These are phyloP conservation scores for Pissodes strobi DNA, from an alignment of 1,140 invertebrate species.

Conservation along the genomic window DNA sequence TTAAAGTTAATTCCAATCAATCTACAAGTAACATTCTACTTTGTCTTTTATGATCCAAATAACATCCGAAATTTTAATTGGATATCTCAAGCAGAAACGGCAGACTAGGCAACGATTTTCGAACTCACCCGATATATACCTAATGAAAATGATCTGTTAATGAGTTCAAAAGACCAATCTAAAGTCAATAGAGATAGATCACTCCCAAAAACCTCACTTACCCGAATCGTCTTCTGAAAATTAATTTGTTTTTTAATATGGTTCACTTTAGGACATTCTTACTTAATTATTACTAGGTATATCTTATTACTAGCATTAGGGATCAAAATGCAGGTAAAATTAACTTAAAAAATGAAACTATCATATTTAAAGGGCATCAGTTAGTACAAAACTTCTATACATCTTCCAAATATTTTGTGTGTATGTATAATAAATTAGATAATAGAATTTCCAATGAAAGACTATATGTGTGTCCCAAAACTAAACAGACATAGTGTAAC, in stretches of 20 bases:
- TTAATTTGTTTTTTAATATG: conserved; percentile 36
- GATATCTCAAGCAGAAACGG: no score
- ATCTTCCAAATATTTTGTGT: no score
- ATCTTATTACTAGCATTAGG: background rate
- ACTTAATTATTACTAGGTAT: conserved; percentile 10
- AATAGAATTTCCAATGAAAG: no score
- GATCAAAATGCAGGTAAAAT: conserved; percentile 3
- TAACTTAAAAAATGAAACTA: background rate
- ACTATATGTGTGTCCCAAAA: no score
- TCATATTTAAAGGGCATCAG: background rate
- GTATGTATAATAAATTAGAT: no score
- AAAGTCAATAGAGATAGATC: conserved; percentile 27
- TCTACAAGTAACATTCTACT: no score
- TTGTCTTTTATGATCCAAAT: no score
- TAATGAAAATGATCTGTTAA: background rate
- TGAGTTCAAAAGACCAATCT: conserved; percentile 43
- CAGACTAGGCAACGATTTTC: no score
- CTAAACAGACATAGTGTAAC: no score
- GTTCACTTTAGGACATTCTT: background rate
- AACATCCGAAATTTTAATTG: no score
- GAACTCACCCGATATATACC: no score
- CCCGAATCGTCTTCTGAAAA: conserved; percentile 56
- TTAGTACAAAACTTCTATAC: conserved; percentile 7
- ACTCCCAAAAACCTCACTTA: conserved; percentile 51
- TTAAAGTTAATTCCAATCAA: no score